Base-by-base conservation (phyloP, 2,888 invertebrate species). In the Octonoba sinensis region DNA sequence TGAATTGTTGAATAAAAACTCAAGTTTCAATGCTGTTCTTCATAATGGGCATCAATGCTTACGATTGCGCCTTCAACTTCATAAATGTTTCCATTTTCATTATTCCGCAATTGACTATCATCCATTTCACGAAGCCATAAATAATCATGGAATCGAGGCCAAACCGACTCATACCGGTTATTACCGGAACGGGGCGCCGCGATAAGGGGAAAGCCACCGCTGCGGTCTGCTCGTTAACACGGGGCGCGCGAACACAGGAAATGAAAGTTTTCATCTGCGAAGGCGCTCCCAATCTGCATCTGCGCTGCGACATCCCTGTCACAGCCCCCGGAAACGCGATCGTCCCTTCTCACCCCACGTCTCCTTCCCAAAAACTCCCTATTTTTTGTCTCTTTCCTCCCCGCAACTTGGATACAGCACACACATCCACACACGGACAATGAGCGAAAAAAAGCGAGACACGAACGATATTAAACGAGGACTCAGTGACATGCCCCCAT, bases 211-310 rank as follows among this genome's bases (percentile, higher is more conserved):
- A 79, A 79, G 51, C 72, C 72, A 57, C 72, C 60, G 51, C 72
- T 69, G 73, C 69, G 72, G 70, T 70, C 76, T 60, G 67, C 79
- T 81, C 79, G 79, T 81, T 81, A 81, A 81, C 79, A 73, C 36
- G 44, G 73, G 79, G 73, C 79, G 73, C 66, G 44, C 62, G 36
- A 49, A 64, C 47, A 56, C 76, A 69, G 79, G 79, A 81, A 81
- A 81, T 81, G 79, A 81, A 81, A 81, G 73, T 81, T 81, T 81
- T 81, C 79, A 81, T 81, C 79, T 81, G 66, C 66, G 36, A 36
- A 75, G 59, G 57, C 36, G 36, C 49, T 56, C 75, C 75, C 75
- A 67, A 75, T 75, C 75, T 75, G 78, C 78, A 73, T 79, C 65
- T 66, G 66, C 59, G 51, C 65, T 66, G 66, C 59, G 51, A 51